phyloP scores from a whole-genome alignment of 2,888 invertebrate genomes.

The Epicampocera succincta region DNA sequence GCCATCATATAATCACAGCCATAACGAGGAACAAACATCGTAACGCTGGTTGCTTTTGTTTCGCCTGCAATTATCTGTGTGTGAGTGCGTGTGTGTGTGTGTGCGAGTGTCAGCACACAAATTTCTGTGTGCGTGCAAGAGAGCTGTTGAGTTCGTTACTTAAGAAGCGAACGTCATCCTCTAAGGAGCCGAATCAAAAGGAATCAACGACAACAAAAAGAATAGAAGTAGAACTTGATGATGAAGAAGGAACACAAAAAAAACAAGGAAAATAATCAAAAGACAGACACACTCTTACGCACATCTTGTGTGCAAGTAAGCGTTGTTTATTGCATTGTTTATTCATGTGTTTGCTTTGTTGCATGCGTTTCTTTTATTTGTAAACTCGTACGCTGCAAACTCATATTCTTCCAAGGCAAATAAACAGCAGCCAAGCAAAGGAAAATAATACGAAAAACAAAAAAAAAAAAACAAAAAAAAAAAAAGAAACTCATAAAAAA shows the following conservation, averaged over 20 bases:
- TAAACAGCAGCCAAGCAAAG: conserved; percentile 28
- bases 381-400: neutral
- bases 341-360: conserved; percentile 2
- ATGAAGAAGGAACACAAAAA: conserved; percentile 16
- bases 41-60: conserved; percentile 24
- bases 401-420: conserved; percentile 39
- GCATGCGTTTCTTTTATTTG: conserved; percentile 30
- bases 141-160: conserved; percentile 11
- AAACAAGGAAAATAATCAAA: conserved; percentile 43
- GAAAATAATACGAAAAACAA: conserved; percentile 3
- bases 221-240: conserved; percentile 12
- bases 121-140: neutral
- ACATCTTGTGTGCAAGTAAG: conserved; percentile 29
- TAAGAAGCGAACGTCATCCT: conserved; percentile 40
- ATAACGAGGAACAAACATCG: conserved; percentile 1
- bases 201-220: conserved; percentile 35
- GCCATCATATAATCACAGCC: neutral
- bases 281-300: conserved; percentile 30
- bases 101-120: neutral
- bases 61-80: neutral
- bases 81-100: neutral
- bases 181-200: conserved; percentile 53
- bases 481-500: conserved; percentile 5
- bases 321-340: conserved; percentile 34
- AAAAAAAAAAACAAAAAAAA: neutral